Evolutionary conservation across 2,113 vertebrate genomes (phyloP).

Genomic region (Athene noctua): DNA sequence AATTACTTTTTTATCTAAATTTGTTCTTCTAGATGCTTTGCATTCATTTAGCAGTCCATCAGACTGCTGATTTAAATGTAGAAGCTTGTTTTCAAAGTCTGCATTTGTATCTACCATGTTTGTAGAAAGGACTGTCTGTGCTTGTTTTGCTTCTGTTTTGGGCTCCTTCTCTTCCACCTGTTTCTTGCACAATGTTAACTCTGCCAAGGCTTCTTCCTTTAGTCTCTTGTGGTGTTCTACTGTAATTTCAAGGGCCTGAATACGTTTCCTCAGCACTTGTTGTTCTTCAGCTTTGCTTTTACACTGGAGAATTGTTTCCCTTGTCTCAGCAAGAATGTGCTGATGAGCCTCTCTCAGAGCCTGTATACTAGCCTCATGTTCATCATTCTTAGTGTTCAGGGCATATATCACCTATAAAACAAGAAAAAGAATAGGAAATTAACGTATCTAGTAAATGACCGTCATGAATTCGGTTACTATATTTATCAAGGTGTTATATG

Average conservation of each 20-base stretch:
- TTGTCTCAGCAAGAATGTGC: constrained; percentile 80
- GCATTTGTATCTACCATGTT: constrained; percentile 57
- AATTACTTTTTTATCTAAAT: not conserved
- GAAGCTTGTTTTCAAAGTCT: constrained; percentile 65
- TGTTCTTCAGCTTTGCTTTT: constrained; percentile 74
- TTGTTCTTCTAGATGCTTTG: constrained; percentile 37
- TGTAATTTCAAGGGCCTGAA: constrained; percentile 84
- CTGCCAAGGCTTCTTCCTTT: constrained; percentile 78
- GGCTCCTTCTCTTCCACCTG: constrained; percentile 68
- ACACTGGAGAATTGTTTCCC: constrained; percentile 69
- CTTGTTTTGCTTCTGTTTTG: constrained; percentile 72
- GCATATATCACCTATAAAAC: constrained; percentile 89
- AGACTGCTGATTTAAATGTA: constrained; percentile 73
- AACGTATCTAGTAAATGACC: not conserved
- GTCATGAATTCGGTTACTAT: not conserved
- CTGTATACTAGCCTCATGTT: constrained; percentile 85
- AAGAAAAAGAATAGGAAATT: constrained; percentile 3
- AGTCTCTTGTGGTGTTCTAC: constrained; percentile 85
- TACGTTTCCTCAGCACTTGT: constrained; percentile 76
- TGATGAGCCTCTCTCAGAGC: constrained; percentile 83
- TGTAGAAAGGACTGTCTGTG: constrained; percentile 63
- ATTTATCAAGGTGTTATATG: not conserved
- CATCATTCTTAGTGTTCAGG: constrained; percentile 92
- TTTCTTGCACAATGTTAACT: constrained; percentile 67
- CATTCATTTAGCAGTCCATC: constrained; percentile 65